A percentile compares a stretch with the other conserved stretches of the same genome.
Conservation (phyloP, 1,140 invertebrate species). For the Drosophila melanica region DNA sequence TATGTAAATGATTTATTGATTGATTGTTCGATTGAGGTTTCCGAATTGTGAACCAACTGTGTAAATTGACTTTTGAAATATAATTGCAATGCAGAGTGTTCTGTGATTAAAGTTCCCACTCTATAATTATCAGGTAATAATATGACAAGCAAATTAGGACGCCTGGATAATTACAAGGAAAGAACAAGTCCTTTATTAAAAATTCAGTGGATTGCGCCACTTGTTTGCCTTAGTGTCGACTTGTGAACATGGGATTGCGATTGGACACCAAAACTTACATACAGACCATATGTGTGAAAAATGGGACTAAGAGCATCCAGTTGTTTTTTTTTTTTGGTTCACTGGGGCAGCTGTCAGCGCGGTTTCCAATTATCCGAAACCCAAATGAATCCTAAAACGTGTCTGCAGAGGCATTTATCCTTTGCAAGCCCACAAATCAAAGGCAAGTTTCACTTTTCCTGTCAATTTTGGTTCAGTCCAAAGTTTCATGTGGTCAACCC, state of each 20-base stretch:
- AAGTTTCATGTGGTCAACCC: slow-evolving; percentile 66
- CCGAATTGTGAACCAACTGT: too few relatives aligned
- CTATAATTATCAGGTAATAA: slow-evolving; percentile 16
- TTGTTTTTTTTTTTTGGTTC: slow-evolving; percentile 26
- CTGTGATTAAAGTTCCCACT: not conserved
- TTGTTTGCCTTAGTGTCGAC: slow-evolving; percentile 19
- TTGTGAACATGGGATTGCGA: not conserved
- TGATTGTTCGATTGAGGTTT: too few relatives aligned
- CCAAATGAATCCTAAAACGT: slow-evolving; percentile 41
- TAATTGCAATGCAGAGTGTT: not conserved
- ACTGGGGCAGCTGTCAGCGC: slow-evolving; percentile 40
- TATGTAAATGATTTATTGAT: too few relatives aligned
- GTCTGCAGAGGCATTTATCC: slow-evolving; percentile 33
- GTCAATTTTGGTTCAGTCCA: slow-evolving; percentile 48
- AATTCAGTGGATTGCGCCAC: slow-evolving; percentile 18
- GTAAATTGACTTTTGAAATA: not conserved
- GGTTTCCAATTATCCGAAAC: slow-evolving; percentile 47
- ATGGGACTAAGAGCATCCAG: slow-evolving; percentile 15
- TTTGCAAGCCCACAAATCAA: slow-evolving; percentile 43
- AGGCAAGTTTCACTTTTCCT: slow-evolving; percentile 54
- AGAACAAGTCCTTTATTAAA: not conserved
- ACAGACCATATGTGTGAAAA: slow-evolving; percentile 6
- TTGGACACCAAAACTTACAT: not conserved
- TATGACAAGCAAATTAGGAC: slow-evolving; percentile 24
- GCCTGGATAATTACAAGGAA: slow-evolving; percentile 19